These are phyloP conservation scores for Ibidorhyncha struthersii DNA, from an alignment of 2,113 vertebrate genomes.

Conservation along the genomic window DNA sequence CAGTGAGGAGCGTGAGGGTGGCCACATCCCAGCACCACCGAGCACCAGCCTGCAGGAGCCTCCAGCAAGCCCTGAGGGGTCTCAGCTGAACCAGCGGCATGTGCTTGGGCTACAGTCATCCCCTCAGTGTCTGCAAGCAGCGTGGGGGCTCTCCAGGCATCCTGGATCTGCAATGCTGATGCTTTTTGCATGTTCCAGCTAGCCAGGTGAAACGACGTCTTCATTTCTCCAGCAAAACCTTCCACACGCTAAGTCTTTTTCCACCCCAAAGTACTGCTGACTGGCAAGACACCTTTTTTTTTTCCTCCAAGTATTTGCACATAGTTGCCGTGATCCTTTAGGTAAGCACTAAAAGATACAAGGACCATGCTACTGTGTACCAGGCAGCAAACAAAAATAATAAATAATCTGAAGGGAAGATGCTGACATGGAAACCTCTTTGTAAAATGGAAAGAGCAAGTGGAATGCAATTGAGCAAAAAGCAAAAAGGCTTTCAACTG, in stretches of 20 bases:
- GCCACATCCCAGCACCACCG: not conserved
- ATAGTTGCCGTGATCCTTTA: not conserved
- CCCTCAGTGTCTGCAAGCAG: not conserved
- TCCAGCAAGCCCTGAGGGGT: not conserved
- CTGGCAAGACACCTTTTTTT: not conserved
- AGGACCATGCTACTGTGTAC: not conserved
- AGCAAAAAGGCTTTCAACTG: not conserved
- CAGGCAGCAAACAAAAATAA: not conserved
- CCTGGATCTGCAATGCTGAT: not conserved
- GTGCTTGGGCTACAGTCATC: not conserved
- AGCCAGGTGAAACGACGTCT: fast-evolving
- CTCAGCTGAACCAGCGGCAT: not conserved
- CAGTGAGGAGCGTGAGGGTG: not conserved
- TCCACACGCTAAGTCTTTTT: not conserved
- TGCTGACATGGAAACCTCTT: not conserved
- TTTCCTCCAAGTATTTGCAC: not conserved
- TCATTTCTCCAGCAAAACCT: not conserved
- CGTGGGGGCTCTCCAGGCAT: no score
- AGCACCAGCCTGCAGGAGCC: not conserved
- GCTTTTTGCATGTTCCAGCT: not conserved
- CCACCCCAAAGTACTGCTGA: not conserved
- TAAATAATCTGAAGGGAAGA: not conserved
- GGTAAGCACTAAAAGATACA: not conserved
- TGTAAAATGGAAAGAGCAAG: not conserved
- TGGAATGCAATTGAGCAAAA: not conserved